Conservation (phyloP, 2,888 invertebrate species). For the Morpho deidamia region DNA sequence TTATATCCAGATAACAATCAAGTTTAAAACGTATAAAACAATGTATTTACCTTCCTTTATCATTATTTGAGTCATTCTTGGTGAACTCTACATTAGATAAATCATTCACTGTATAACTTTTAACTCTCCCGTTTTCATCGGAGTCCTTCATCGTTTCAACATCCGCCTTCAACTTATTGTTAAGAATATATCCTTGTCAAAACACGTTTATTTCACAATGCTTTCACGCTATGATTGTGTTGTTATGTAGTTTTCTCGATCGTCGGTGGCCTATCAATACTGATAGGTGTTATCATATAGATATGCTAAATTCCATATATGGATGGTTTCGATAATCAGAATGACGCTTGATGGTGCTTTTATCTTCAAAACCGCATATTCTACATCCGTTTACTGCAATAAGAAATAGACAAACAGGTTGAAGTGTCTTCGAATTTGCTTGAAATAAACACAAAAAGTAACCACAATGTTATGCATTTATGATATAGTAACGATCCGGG, state of each 20-base stretch:
- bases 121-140: conserved; percentile 16
- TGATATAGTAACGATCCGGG: not conserved
- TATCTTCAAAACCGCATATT: conserved; percentile 7
- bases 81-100: conserved; percentile 26
- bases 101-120: conserved; percentile 28
- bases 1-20: too few species aligned
- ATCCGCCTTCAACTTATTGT: not conserved
- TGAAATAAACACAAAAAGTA: not conserved
- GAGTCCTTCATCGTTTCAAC: conserved; percentile 6
- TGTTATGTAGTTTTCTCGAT: conserved; percentile 5
- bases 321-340: conserved; percentile 7
- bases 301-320: conserved; percentile 5
- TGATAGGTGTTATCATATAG: conserved; percentile 16
- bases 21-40: too few species aligned
- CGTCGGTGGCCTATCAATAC: conserved; percentile 9
- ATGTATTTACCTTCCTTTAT: conserved; percentile 25
- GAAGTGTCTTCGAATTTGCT: conserved; percentile 2
- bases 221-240: not conserved
- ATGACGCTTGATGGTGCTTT: conserved; percentile 4
- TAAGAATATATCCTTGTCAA: too few species aligned
- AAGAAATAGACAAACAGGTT: not conserved
- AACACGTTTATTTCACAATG: not conserved
- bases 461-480: not conserved
- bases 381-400: not conserved
- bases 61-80: conserved; percentile 19